These are phyloP conservation scores for Colostygia pectinataria DNA, from an alignment of 2,888 invertebrate species.

Conservation along the genomic window DNA sequence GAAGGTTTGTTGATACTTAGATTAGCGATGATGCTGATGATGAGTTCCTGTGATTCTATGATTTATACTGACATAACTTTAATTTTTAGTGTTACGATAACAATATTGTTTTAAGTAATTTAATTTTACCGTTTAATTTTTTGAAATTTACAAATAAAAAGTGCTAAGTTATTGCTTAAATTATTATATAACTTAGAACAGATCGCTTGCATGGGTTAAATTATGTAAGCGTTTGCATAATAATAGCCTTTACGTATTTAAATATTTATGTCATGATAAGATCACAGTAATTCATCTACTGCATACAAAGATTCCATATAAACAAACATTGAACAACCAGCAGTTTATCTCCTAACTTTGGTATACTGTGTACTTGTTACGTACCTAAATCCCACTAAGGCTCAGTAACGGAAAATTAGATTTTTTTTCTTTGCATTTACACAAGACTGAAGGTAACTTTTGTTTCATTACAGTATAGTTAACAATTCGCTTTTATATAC, in stretches of 20 bases:
- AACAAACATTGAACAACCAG: constrained; percentile 57
- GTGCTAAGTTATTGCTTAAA: no score
- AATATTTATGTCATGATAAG: no score
- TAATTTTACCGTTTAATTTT: no score
- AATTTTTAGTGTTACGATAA: no score
- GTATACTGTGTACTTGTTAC: constrained; percentile 76
- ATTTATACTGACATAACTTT: no score
- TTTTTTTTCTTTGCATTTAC: constrained; percentile 55
- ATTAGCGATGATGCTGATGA: constrained; percentile 23
- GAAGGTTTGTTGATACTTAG: constrained; percentile 49
- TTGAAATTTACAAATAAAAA: no score
- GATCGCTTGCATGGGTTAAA: no score
- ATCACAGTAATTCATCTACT: constrained; percentile 33
- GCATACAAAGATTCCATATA: constrained; percentile 44
- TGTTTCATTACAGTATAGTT: constrained; percentile 59
- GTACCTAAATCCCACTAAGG: constrained; percentile 61
- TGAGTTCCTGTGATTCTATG: constrained; percentile 23
- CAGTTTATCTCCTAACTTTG: constrained; percentile 80
- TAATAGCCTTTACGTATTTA: no score
- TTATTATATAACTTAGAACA: no score
- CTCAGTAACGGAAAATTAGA: constrained; percentile 46
- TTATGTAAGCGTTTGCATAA: no score
- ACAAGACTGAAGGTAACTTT: constrained; percentile 76
- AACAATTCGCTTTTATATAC: constrained; percentile 55
- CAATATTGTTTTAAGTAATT: no score